Evolutionary conservation across 92 coral and sea anemone genomes (phyloP), one percentile per base, ranked within the genome.

Genomic region (Phenganax subtilis): DNA sequence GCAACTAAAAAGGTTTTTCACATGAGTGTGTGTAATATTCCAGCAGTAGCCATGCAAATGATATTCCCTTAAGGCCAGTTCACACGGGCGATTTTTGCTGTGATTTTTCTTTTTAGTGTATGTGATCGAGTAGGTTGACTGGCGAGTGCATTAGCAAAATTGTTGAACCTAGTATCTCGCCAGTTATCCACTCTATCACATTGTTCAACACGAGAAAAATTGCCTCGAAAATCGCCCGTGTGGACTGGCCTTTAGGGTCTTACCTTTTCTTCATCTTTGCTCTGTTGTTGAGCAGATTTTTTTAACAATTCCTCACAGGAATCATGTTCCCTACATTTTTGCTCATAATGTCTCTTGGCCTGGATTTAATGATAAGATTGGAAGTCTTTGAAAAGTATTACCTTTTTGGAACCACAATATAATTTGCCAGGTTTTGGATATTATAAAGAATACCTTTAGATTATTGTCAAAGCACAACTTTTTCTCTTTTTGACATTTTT

Each of bases 231-330:
- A 20, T 20, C 25, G 25, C 25, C 25, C 25, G 25, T 20, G 25
- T 20, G 25, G 25, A 20, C 25, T 20, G 25, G 25, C 25, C 25
- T 20, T 20, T 20, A 20, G 25, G 25, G 25, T 65, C 65, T 59
- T 20, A 92, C 97, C 92, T 84, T 92, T 81, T 92, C 98, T 76
- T 94, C 98, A 47, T 94, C 97, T 80, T 86, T 94, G 55, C 91
- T 88, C 47, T 88, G 90, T n/a, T 72, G 74, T 28, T 92, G 84
- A 55, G 88, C 96, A 31, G 97, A 94, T 53, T 85, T 88, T 80
- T 87, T 90, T 25, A 92, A 82, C 12, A 87, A 86, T 25, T 94
- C 98, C 25, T 88, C 96, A 57, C 88, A 92, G 0, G 84, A 53
- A 68, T 89, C 97, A 8, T 85, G 85, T 25, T 94, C 98, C 53